phyloP scores from a whole-genome alignment of 2,797 vertebrate species.

The Galagoides demidoff region DNA sequence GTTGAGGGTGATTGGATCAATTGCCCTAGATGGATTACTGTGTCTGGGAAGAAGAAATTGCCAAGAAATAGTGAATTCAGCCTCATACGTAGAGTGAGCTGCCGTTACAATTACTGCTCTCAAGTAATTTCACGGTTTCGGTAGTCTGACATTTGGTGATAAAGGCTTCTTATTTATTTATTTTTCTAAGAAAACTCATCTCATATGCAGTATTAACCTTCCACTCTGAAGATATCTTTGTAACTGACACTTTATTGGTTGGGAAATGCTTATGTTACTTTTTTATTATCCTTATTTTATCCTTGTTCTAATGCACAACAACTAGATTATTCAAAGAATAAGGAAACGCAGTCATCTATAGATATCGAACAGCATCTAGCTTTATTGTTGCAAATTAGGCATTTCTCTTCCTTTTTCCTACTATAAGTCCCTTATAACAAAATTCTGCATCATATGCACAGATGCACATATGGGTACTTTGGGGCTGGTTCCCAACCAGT shows the following conservation, averaged over 20 bases:
- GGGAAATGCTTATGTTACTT: neutral
- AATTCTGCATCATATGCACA: neutral
- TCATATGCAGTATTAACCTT: neutral
- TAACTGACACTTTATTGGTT: neutral
- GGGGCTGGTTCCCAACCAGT: no score
- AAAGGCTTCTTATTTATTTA: neutral
- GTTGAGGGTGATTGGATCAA: neutral
- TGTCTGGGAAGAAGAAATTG: neutral
- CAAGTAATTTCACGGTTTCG: neutral
- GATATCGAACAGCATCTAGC: neutral
- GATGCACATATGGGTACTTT: no score
- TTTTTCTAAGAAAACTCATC: constrained; percentile 1
- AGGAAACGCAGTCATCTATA: neutral
- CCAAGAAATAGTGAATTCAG: neutral
- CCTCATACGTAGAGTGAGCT: neutral
- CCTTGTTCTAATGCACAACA: neutral
- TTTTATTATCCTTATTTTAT: no score
- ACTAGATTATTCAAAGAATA: neutral
- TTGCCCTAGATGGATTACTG: neutral
- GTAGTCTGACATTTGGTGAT: neutral
- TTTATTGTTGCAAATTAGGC: neutral
- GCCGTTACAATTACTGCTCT: neutral
- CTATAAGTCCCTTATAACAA: neutral
- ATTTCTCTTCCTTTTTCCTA: neutral
- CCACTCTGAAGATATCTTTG: neutral